A percentile compares a stretch with the other conserved stretches of the same genome.
These are phyloP conservation scores for Glaucidium brasilianum DNA, from an alignment of 2,113 vertebrate species.

Conservation along the genomic window DNA sequence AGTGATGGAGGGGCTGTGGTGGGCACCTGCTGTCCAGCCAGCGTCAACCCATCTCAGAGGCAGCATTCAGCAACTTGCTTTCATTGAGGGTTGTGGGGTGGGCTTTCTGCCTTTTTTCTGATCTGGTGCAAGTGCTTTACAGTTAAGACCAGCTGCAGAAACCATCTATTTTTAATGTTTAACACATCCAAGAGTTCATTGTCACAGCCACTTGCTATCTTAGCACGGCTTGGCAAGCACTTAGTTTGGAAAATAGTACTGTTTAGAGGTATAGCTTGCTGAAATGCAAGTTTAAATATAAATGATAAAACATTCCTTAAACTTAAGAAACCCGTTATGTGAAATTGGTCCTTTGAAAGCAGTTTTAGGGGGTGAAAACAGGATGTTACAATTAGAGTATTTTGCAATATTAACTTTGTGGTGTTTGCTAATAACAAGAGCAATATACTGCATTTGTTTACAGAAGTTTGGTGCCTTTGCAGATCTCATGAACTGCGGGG, in stretches of 20 bases:
- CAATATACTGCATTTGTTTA: not conserved
- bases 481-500: not conserved
- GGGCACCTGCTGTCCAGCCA: too few species aligned
- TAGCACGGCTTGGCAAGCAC: not conserved
- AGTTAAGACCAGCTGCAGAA: not conserved
- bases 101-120: not conserved
- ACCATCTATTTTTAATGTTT: not conserved
- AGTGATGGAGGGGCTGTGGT: too few species aligned
- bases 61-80: not conserved
- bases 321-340: not conserved
- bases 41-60: too few species aligned
- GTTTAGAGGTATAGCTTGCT: not conserved
- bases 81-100: not conserved
- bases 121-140: not conserved
- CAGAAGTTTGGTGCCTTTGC: not conserved
- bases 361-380: not conserved
- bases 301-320: not conserved
- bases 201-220: not conserved
- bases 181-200: not conserved
- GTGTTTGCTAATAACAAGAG: not conserved
- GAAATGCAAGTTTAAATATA: not conserved
- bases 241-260: not conserved
- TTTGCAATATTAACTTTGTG: not conserved
- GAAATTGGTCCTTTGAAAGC: not conserved
- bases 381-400: not conserved